A percentile compares a stretch with the other conserved stretches of the same genome.
These are phyloP conservation scores for Leuciscus waleckii DNA, from an alignment of 2,797 vertebrate species.

Conservation along the genomic window DNA sequence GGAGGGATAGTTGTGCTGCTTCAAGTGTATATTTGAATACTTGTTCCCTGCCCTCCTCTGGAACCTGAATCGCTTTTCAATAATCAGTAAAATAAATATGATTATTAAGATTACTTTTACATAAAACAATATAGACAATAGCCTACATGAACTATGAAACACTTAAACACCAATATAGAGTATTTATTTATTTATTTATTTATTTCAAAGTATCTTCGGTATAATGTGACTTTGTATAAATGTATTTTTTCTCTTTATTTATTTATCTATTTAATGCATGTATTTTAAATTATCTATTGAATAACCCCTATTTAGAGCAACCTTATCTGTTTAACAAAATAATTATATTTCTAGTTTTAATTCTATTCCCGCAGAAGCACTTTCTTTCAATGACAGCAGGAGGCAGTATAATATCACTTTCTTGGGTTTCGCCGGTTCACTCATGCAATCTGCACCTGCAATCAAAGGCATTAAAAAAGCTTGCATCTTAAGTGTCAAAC, in stretches of 20 bases:
- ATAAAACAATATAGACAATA: background rate
- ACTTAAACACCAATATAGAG: background rate
- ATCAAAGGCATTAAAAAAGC: background rate
- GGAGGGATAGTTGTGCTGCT: background rate
- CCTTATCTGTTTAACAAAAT: background rate
- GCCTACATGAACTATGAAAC: background rate
- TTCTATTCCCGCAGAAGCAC: background rate
- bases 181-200: background rate
- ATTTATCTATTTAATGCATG: background rate
- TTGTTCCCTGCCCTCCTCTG: no score
- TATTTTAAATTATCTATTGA: background rate
- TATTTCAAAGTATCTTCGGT: background rate
- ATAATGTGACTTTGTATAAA: background rate
- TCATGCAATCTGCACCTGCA: background rate
- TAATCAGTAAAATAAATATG: background rate
- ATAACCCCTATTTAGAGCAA: background rate
- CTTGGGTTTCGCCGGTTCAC: background rate
- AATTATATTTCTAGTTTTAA: background rate
- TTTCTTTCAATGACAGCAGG: background rate
- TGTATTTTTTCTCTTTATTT: background rate
- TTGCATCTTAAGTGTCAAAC: background rate
- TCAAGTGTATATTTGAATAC: no score
- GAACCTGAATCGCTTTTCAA: no score
- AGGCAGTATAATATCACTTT: slow-evolving; percentile 23
- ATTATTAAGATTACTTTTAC: background rate